Conservation (phyloP, 2,113 vertebrate genomes). For the Phyllostomus hastatus region DNA sequence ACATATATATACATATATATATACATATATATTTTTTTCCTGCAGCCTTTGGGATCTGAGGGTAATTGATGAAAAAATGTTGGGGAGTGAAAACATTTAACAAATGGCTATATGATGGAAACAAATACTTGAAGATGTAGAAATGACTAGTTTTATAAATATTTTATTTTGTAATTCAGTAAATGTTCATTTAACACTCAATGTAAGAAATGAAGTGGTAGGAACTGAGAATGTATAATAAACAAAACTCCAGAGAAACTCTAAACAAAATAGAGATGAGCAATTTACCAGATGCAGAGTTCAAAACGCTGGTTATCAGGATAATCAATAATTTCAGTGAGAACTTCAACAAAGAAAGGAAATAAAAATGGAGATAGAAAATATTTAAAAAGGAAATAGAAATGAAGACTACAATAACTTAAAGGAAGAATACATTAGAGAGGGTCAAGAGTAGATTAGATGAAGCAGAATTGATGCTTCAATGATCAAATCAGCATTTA, state of each 20-base stretch:
- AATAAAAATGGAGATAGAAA: no score
- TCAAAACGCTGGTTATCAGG: background rate
- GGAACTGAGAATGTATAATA: background rate
- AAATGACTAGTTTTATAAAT: background rate
- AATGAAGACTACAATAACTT: no score
- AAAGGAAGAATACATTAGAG: background rate
- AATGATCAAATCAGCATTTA: no score
- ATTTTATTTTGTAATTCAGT: background rate
- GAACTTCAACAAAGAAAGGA: no score
- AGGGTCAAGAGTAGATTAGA: background rate
- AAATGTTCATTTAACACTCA: background rate
- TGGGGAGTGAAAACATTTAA: background rate
- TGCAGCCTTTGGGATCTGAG: background rate
- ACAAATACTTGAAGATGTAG: background rate
- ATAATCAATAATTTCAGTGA: background rate
- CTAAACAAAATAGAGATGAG: background rate
- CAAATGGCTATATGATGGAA: background rate
- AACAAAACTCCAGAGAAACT: background rate
- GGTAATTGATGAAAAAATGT: background rate
- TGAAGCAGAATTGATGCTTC: background rate
- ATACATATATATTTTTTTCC: background rate
- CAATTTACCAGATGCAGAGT: background rate
- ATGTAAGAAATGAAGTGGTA: background rate
- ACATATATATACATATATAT: background rate
- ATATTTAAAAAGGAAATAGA: no score